Base-by-base conservation (phyloP, 2,113 vertebrate genomes). In the Atractosteus spatula region DNA sequence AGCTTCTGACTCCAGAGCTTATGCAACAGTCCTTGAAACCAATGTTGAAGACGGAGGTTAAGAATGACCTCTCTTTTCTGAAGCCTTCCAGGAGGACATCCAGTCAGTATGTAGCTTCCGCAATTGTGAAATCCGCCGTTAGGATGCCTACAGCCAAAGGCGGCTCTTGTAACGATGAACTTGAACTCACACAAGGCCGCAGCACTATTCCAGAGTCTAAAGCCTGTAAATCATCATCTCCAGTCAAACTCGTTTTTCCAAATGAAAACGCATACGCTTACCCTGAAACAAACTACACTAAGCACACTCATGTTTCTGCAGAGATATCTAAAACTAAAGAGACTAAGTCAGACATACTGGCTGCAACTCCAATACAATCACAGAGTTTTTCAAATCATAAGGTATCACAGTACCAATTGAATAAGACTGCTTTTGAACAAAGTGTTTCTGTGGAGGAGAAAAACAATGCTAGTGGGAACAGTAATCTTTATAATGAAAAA, bases 91-190 rank as follows among this genome's bases (percentile, higher is more conserved):
- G 91, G 68, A 91, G 95, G 83, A 98, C 95, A 0, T 98, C 95
- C 61, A 98, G 96, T 81, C 95, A 96, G 68, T 96, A 99, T 1
- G 90, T 99, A 77, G 96, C 95, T 1, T 96, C 95, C 70, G 95
- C 94, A 51, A 95, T 98, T 78, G 81, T 88, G 76, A 95, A 88
- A 84, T 86, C 92, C 29, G 85, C 80, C 85, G 69, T 29, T 29
- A 29, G 77, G 41, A 82, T 70, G 67, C 66, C 80, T 10, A 61
- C 76, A 7, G 70, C 47, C 61, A 83, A 81, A 78, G 77, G 76
- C 14, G 57, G n/a, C 0, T 59, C 57, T n/a, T 8, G 1, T 13
- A 13, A 59, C 2, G n/a, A 3, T 11, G n/a, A 59, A 2, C n/a
- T 13, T 17, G 76, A 41, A 63, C 71, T 0, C 42, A 70, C 69